Conservation (phyloP, 1,140 invertebrate species). For the Thaumetopoea pityocampa region DNA sequence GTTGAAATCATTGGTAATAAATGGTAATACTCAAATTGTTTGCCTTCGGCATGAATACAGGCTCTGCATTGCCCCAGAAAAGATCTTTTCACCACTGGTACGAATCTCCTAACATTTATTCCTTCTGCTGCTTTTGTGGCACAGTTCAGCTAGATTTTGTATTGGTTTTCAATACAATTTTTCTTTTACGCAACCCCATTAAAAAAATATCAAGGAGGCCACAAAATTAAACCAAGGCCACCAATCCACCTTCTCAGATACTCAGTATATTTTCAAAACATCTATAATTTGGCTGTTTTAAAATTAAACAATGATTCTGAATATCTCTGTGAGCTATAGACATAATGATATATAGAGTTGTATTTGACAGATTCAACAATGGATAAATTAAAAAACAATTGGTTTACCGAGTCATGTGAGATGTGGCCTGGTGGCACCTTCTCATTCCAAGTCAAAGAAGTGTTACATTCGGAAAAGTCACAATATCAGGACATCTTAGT, state of each 20-base stretch:
- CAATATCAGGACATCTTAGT: constrained; percentile 94
- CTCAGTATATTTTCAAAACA: too few relatives aligned
- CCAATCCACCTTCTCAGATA: too few relatives aligned
- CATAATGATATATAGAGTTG: too few relatives aligned
- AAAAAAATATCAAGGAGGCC: too few relatives aligned
- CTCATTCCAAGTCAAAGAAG: constrained; percentile 90
- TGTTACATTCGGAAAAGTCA: constrained; percentile 90
- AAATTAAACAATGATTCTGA: constrained; percentile 1
- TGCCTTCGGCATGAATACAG: constrained; percentile 17
- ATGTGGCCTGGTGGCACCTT: constrained; percentile 95
- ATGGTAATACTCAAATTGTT: constrained; percentile 9
- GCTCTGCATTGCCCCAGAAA: constrained; percentile 21
- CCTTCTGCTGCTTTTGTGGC: constrained; percentile 18
- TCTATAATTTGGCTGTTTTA: too few relatives aligned
- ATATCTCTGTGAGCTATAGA: constrained; percentile 3
- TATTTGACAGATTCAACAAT: constrained; percentile 35
- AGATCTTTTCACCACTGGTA: constrained; percentile 11
- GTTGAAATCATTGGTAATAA: too few relatives aligned
- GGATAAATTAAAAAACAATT: constrained; percentile 83
- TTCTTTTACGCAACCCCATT: constrained; percentile 22
- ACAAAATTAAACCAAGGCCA: too few relatives aligned
- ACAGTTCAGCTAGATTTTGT: constrained; percentile 21
- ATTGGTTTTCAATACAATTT: constrained; percentile 24
- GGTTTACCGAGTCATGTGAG: constrained; percentile 93
- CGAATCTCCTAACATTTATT: constrained; percentile 16